Evolutionary conservation across 2,888 invertebrate species (phyloP).

Genomic region (Diloba caeruleocephala): DNA sequence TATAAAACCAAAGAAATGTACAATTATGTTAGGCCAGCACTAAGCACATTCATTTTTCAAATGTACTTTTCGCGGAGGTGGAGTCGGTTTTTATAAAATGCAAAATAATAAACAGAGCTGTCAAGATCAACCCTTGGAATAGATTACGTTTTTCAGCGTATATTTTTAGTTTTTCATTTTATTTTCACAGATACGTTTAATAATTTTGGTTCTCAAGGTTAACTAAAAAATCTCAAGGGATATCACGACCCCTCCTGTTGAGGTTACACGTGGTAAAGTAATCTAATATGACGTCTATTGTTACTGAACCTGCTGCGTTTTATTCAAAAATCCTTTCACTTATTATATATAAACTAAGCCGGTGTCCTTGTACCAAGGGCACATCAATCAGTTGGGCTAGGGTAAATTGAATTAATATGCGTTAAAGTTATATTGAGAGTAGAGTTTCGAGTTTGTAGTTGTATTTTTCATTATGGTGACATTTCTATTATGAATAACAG

Average conservation of each 20-base stretch:
- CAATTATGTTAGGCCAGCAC: too few relatives aligned
- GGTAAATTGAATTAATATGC: constrained; percentile 6
- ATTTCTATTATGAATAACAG: constrained; percentile 31
- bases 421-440: constrained; percentile 10
- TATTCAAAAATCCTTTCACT: constrained; percentile 9
- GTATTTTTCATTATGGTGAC: constrained; percentile 23
- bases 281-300: background rate
- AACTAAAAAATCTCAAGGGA: background rate
- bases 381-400: constrained; percentile 39
- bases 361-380: constrained; percentile 46
- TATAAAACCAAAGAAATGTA: too few relatives aligned
- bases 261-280: constrained; percentile 7
- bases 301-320: constrained; percentile 4
- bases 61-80: background rate
- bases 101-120: too few relatives aligned
- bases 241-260: constrained; percentile 1
- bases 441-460: constrained; percentile 2
- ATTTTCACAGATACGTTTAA: background rate
- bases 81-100: constrained; percentile 2
- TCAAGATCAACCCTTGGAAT: too few relatives aligned
- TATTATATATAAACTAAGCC: constrained; percentile 6
- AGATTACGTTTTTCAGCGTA: too few relatives aligned
- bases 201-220: constrained; percentile 5
- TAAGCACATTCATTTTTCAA: background rate
- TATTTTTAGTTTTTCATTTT: too few relatives aligned